Evolutionary conservation across 1,140 invertebrate species (phyloP).

Genomic region (Antheraea mylitta): DNA sequence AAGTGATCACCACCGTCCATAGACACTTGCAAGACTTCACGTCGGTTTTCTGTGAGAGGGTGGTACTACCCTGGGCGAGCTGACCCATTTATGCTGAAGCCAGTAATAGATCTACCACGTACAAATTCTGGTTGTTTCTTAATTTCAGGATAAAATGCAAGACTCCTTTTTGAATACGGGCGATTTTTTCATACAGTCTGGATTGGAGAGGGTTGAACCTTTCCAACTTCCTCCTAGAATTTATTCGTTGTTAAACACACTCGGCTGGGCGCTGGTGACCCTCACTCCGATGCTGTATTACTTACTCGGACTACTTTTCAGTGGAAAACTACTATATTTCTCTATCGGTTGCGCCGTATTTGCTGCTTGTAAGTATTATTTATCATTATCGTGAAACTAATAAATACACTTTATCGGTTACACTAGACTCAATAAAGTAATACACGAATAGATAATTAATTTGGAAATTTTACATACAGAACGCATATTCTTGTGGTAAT

Average conservation of each 20-base stretch:
- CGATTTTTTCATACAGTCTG: slow-evolving; percentile 88
- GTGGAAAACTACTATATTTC: slow-evolving; percentile 86
- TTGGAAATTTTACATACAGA: too few relatives aligned
- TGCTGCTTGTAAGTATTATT: slow-evolving; percentile 83
- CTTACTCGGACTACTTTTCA: slow-evolving; percentile 83
- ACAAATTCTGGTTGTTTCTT: too few relatives aligned
- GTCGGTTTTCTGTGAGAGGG: too few relatives aligned
- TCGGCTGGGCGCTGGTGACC: slow-evolving; percentile 85
- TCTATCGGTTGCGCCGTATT: slow-evolving; percentile 84
- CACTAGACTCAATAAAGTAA: not conserved
- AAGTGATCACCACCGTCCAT: too few relatives aligned
- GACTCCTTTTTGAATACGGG: slow-evolving; percentile 91
- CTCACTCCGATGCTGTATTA: slow-evolving; percentile 85
- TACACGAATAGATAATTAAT: not conserved
- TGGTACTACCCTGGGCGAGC: too few relatives aligned
- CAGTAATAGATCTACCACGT: too few relatives aligned
- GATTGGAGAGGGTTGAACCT: slow-evolving; percentile 81
- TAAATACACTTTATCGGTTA: not conserved
- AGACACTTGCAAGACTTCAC: too few relatives aligned
- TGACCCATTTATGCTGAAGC: too few relatives aligned
- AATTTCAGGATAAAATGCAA: slow-evolving; percentile 79
- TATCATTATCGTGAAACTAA: not conserved
- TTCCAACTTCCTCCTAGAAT: slow-evolving; percentile 80
- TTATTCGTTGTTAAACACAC: slow-evolving; percentile 85
- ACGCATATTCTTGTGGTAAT: too few relatives aligned